Conservation (phyloP, 2,797 vertebrate genomes). For the Emydoidea blandingii region DNA sequence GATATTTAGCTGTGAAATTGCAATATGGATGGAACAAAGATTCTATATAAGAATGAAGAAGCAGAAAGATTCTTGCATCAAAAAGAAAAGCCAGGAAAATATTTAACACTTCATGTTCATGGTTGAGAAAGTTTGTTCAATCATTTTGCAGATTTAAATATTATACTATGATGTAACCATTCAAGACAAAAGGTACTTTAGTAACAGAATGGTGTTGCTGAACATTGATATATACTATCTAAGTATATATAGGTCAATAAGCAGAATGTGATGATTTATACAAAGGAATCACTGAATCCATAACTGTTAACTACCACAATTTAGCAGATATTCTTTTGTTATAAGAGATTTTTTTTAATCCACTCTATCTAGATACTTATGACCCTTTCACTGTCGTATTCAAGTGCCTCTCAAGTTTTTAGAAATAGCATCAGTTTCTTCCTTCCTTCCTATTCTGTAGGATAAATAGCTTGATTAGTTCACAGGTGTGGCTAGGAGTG, state of each 20-base stretch:
- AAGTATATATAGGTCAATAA: neutral
- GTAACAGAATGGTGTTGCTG: neutral
- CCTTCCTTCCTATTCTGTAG: neutral
- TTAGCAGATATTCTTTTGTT: neutral
- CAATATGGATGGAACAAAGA: constrained; percentile 61
- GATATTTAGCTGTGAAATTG: constrained; percentile 77
- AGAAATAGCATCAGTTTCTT: accelerated
- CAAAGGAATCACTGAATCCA: neutral
- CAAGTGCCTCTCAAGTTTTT: neutral
- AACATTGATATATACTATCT: neutral
- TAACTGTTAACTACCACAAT: neutral
- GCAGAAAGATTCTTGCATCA: constrained; percentile 50
- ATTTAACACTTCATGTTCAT: neutral
- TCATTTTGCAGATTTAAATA: neutral
- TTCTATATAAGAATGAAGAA: constrained; percentile 53
- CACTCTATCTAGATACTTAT: neutral
- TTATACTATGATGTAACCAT: neutral
- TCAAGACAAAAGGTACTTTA: neutral
- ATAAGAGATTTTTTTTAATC: neutral
- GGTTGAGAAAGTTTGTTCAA: constrained; percentile 34
- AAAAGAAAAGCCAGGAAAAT: constrained; percentile 17
- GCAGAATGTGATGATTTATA: neutral
- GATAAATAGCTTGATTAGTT: neutral
- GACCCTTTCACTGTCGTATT: neutral
- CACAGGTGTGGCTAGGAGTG: neutral